Evolutionary conservation across 2,888 invertebrate species (phyloP).

Genomic region (Chaetoderma sp.): DNA sequence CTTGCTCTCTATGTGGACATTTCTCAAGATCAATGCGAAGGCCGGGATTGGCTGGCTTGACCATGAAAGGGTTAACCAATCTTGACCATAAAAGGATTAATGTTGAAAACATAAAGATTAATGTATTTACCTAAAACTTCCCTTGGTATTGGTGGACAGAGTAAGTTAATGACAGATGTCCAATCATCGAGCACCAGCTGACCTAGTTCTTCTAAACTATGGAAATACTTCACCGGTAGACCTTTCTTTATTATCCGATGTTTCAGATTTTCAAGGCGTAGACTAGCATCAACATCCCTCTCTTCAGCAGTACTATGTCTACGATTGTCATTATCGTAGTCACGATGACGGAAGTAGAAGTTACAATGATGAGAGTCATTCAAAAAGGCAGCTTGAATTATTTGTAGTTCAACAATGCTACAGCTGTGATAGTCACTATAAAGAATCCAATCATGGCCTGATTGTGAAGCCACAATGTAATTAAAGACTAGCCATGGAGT

Average conservation of each 20-base stretch:
- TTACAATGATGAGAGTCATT: slow-evolving; percentile 51
- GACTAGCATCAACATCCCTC: slow-evolving; percentile 51
- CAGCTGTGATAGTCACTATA: slow-evolving; percentile 54
- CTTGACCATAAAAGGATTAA: too few species aligned
- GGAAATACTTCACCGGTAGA: slow-evolving; percentile 62
- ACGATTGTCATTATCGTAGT: slow-evolving; percentile 22
- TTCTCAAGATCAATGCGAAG: too few species aligned
- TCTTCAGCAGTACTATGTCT: slow-evolving; percentile 35
- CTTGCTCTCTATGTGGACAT: too few species aligned
- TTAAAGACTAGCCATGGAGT: slow-evolving; percentile 63
- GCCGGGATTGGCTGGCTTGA: too few species aligned
- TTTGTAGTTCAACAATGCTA: slow-evolving; percentile 64
- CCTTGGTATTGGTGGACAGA: slow-evolving; percentile 60
- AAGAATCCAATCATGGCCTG: slow-evolving; percentile 62
- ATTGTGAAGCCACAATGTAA: slow-evolving; percentile 54
- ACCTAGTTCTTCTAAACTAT: slow-evolving; percentile 58
- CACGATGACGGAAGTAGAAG: slow-evolving; percentile 62
- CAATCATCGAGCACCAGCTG: slow-evolving; percentile 60
- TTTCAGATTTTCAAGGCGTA: slow-evolving; percentile 60
- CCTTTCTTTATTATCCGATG: slow-evolving; percentile 65
- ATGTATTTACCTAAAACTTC: background rate
- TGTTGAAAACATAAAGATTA: too few species aligned
- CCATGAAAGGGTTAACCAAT: too few species aligned
- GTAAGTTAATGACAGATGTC: slow-evolving; percentile 52
- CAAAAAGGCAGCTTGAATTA: slow-evolving; percentile 58